Evolutionary conservation across 2,113 vertebrate genomes (phyloP), one percentile per base, ranked within the genome.

Genomic region (Malurus cyaneus): DNA sequence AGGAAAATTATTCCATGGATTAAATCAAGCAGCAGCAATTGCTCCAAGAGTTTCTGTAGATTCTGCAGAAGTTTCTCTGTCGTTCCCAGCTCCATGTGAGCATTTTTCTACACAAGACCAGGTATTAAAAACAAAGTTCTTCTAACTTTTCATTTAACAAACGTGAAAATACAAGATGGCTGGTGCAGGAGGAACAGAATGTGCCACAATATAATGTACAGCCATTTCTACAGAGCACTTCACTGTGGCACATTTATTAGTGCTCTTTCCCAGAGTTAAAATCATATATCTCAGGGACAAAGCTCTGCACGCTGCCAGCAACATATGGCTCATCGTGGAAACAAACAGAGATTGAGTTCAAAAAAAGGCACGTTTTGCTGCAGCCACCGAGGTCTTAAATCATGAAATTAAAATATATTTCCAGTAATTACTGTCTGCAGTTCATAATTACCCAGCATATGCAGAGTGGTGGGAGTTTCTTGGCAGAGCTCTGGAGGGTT

Each of bases 11-110:
- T 24, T 44, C 57, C 8, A 11, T 1, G 8, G 41, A 19, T 53
- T 25, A 60, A 72, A 50, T 49, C 6, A 28, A 54, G 26, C 10
- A 54, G 6, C 13, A 46, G 0, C 47, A 44, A 28, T 25, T 52
- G 10, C 26, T 24, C 8, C 18, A 18, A 28, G 42, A 11, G 1
- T 39, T 82, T 13, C 6, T 32, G 0, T 4, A 44, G 8, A 0
- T 20, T 6, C 3, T 53, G 15, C 7, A 28, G 14, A 25, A 49
- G 26, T 31, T 56, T 41, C 49, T 41, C 3, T 2, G 6, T 14
- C 56, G 11, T 41, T 80, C 19, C 44, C 84, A 36, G 39, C 26
- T 76, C 20, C 21, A 5, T 0, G 14, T 8, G 28, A 46, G 12
- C 3, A 24, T 1, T 14, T 62, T 79, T 54, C 24, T n/a, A 12